phyloP scores from a whole-genome alignment of 2,888 invertebrate species.

The Platypus cylindrus region DNA sequence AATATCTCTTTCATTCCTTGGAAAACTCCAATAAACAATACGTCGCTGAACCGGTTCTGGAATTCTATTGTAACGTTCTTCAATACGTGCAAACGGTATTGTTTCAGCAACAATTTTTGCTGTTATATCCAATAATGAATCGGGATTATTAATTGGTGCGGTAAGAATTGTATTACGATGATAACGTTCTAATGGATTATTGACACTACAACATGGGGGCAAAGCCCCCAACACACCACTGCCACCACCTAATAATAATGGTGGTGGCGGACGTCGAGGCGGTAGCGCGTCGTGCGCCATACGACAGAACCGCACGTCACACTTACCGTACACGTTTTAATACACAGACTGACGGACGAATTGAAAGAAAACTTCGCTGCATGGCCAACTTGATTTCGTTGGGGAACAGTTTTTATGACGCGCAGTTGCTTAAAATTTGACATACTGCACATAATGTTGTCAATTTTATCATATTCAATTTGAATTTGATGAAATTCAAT shows the following conservation, averaged over 20 bases:
- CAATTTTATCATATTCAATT: too few species aligned
- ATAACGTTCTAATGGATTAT: too few species aligned
- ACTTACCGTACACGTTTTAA: too few species aligned
- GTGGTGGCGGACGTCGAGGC: conserved; percentile 26
- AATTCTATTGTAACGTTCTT: conserved; percentile 75
- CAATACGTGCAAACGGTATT: conserved; percentile 76
- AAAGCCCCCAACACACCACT: conserved; percentile 40
- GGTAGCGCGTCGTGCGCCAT: conserved; percentile 25
- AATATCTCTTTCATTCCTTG: conserved; percentile 75
- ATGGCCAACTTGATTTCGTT: too few species aligned
- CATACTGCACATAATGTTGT: too few species aligned
- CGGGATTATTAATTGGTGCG: conserved; percentile 41
- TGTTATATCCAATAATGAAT: conserved; percentile 68
- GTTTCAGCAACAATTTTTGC: conserved; percentile 74
- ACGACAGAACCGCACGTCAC: too few species aligned
- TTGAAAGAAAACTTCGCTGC: too few species aligned
- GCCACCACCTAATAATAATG: too few species aligned
- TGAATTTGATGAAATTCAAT: too few species aligned
- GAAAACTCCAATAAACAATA: conserved; percentile 83
- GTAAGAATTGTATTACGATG: too few species aligned
- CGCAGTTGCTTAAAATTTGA: too few species aligned
- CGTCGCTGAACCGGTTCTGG: conserved; percentile 80
- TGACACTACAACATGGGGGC: conserved; percentile 31
- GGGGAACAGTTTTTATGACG: too few species aligned
- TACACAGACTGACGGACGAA: conserved; percentile 30